Percentiles rank a stretch among this genome's conserved stretches.
phyloP scores from a whole-genome alignment of 2,888 invertebrate species.

The Bembecia ichneumoniformis region DNA sequence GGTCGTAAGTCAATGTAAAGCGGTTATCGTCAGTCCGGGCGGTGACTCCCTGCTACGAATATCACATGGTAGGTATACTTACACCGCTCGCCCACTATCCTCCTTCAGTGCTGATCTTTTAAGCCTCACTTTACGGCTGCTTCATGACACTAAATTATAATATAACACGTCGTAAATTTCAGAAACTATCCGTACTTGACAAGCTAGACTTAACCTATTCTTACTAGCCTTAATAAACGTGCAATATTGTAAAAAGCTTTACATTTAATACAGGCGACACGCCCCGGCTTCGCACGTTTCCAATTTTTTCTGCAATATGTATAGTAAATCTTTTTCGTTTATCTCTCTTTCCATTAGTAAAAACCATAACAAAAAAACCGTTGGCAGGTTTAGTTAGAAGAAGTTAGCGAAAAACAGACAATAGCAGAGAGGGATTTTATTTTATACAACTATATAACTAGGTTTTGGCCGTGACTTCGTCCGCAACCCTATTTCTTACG shows the following conservation, averaged over 20 bases:
- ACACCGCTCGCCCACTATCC: slow-evolving; percentile 13
- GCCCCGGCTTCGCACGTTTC: too few relatives aligned
- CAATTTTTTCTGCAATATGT: too few relatives aligned
- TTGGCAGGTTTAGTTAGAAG: too few relatives aligned
- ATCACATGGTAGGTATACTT: neutral
- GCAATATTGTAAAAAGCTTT: neutral
- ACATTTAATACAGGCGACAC: too few relatives aligned
- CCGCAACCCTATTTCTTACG: too few relatives aligned
- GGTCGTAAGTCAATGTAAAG: slow-evolving; percentile 7
- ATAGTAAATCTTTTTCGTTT: too few relatives aligned
- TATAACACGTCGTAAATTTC: slow-evolving; percentile 70
- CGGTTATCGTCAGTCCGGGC: slow-evolving; percentile 9
- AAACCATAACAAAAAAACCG: too few relatives aligned
- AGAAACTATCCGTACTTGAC: slow-evolving; percentile 61
- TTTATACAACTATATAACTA: too few relatives aligned
- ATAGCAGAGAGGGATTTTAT: too few relatives aligned
- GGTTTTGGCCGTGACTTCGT: too few relatives aligned
- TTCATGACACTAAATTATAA: slow-evolving; percentile 67
- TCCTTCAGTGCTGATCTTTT: slow-evolving; percentile 51
- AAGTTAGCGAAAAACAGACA: too few relatives aligned
- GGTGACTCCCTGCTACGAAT: neutral
- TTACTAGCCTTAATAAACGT: slow-evolving; percentile 11
- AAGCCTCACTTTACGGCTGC: slow-evolving; percentile 62
- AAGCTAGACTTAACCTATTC: slow-evolving; percentile 41
- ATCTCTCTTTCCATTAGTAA: too few relatives aligned